These are phyloP conservation scores for Nansenia antarctica DNA, from an alignment of 2,113 vertebrate genomes.

Conservation along the genomic window DNA sequence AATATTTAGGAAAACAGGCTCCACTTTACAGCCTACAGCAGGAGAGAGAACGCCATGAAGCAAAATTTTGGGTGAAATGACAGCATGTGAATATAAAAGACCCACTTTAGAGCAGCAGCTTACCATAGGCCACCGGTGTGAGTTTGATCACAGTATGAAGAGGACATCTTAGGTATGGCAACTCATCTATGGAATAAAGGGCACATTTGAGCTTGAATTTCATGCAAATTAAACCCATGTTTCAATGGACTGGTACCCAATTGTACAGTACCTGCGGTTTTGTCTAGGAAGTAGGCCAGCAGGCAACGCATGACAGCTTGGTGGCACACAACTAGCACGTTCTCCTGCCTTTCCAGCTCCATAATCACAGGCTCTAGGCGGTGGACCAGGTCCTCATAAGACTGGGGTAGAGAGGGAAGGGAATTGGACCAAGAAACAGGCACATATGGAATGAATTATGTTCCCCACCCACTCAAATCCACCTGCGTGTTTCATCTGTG, in stretches of 20 bases:
- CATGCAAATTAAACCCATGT: background rate
- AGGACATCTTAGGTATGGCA: slow-evolving; percentile 93
- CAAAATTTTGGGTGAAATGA: background rate
- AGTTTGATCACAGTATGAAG: slow-evolving; percentile 95
- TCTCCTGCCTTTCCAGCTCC: slow-evolving; percentile 96
- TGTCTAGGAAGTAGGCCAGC: slow-evolving; percentile 93
- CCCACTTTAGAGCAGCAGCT: slow-evolving; percentile 34
- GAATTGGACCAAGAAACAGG: background rate
- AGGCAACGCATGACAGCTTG: slow-evolving; percentile 96
- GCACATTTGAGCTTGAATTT: background rate
- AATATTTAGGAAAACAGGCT: slow-evolving; percentile 86
- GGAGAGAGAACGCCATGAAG: background rate
- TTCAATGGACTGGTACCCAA: background rate
- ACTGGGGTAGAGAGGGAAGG: slow-evolving; percentile 68
- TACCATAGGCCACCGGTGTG: slow-evolving; percentile 93
- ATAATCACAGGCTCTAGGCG: slow-evolving; percentile 95
- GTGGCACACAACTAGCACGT: slow-evolving; percentile 93
- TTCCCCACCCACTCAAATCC: background rate
- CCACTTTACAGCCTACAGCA: slow-evolving; percentile 82
- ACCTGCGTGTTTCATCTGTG: background rate
- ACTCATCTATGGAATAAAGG: slow-evolving; percentile 74
- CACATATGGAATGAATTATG: background rate
- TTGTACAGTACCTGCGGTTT: slow-evolving; percentile 80
- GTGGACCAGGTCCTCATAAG: slow-evolving; percentile 95
- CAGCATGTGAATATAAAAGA: background rate